Percentiles rank a stretch among this genome's conserved stretches.
These are phyloP conservation scores for Liasis olivaceus DNA, from an alignment of 2,797 vertebrate species.

Conservation along the genomic window DNA sequence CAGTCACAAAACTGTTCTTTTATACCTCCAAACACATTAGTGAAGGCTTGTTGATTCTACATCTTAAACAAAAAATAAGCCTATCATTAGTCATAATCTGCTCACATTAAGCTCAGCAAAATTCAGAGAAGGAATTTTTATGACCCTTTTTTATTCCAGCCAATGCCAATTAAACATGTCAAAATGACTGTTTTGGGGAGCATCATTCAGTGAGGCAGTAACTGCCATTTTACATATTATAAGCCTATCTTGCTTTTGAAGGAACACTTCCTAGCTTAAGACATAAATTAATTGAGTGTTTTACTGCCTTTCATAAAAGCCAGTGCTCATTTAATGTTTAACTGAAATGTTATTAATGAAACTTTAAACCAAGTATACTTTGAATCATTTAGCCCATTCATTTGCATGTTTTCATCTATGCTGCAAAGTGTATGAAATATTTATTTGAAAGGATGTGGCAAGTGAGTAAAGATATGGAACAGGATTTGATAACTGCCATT, in stretches of 20 bases:
- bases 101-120: constrained; percentile 6
- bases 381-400: constrained; percentile 28
- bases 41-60: not conserved
- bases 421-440: constrained; percentile 11
- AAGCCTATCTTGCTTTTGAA: not conserved
- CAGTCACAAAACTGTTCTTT: not conserved
- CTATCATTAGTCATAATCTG: not conserved
- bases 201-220: not conserved
- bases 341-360: constrained; percentile 24
- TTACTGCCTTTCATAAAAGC: constrained; percentile 22
- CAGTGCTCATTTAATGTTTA: constrained; percentile 26
- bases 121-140: not conserved
- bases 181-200: not conserved
- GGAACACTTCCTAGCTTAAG: constrained; percentile 24
- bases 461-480: not conserved
- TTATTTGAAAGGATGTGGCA: not conserved
- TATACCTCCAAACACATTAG: not conserved
- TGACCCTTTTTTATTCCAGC: constrained; percentile 28
- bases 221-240: not conserved
- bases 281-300: constrained; percentile 27
- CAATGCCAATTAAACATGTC: not conserved
- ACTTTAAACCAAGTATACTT: constrained; percentile 33
- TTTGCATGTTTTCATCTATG: constrained; percentile 9
- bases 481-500: constrained; percentile 16
- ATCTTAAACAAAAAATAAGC: not conserved